phyloP scores from a whole-genome alignment of 2,113 vertebrate species.

The Origma solitaria region DNA sequence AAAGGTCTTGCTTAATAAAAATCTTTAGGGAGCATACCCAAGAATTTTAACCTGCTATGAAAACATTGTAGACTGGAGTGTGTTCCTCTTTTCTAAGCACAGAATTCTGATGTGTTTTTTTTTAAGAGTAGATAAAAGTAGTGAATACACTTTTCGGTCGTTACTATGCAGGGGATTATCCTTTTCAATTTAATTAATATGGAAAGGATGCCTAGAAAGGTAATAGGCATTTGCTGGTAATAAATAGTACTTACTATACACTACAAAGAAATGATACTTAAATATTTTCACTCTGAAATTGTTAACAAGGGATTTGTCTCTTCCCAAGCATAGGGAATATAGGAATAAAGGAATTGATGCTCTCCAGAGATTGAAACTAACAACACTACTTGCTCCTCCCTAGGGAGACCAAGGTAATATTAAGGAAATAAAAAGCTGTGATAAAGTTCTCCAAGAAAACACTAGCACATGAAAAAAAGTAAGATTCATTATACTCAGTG shows the following conservation, averaged over 20 bases:
- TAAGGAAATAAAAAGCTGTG: not conserved
- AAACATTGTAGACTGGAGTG: not conserved
- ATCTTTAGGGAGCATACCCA: not conserved
- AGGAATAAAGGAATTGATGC: not conserved
- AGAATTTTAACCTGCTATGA: not conserved
- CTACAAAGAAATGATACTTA: not conserved
- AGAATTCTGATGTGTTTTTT: not conserved
- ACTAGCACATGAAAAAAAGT: not conserved
- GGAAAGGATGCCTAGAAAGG: not conserved
- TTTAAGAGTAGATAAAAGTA: not conserved
- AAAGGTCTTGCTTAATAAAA: constrained; percentile 16
- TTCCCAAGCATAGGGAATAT: not conserved
- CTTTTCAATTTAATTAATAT: not conserved
- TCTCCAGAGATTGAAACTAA: not conserved
- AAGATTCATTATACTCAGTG: not conserved
- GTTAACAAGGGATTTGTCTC: not conserved
- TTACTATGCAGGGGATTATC: not conserved
- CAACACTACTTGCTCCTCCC: not conserved
- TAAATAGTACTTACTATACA: not conserved
- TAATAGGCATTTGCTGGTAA: not conserved
- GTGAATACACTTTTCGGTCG: not conserved
- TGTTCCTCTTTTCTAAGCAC: not conserved
- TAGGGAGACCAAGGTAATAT: not conserved
- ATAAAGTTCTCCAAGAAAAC: not conserved
- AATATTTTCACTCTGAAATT: not conserved